Evolutionary conservation across 2,797 vertebrate species (phyloP).

Genomic region (Alexandromys oeconomus): DNA sequence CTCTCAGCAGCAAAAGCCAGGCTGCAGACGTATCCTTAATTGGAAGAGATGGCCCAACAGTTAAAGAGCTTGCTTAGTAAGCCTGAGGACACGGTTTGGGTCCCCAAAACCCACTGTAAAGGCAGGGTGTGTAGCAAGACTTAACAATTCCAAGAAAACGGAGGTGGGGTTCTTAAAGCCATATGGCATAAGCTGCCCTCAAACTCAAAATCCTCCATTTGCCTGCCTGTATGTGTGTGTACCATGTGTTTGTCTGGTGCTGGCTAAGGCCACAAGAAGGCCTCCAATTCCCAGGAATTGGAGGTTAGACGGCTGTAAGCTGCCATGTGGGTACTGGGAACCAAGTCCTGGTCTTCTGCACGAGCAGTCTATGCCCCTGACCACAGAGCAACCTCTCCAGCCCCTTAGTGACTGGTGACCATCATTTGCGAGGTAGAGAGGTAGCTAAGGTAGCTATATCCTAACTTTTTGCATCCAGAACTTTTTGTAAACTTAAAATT

Average conservation of each 20-base stretch:
- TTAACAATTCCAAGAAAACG: background rate
- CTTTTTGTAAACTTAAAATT: constrained; percentile 9
- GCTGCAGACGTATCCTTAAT: no score
- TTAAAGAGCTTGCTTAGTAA: background rate
- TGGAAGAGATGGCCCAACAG: background rate
- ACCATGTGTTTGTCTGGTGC: background rate
- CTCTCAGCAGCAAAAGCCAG: background rate
- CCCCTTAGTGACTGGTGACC: background rate
- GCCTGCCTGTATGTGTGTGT: background rate
- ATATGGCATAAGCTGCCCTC: background rate
- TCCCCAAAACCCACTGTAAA: background rate
- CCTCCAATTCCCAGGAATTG: background rate
- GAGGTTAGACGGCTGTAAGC: background rate
- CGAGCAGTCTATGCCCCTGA: background rate
- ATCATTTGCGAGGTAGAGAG: background rate
- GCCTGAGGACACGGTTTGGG: background rate
- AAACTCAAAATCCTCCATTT: background rate
- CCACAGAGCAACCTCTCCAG: background rate
- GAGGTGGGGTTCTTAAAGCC: background rate
- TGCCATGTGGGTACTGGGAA: background rate
- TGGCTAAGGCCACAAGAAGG: background rate
- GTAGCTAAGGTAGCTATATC: background rate
- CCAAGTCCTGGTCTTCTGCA: no score
- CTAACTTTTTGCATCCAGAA: background rate
- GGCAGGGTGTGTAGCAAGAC: background rate